These are phyloP conservation scores for Synergus laeviventris DNA, from an alignment of 2,888 invertebrate species.

Conservation along the genomic window DNA sequence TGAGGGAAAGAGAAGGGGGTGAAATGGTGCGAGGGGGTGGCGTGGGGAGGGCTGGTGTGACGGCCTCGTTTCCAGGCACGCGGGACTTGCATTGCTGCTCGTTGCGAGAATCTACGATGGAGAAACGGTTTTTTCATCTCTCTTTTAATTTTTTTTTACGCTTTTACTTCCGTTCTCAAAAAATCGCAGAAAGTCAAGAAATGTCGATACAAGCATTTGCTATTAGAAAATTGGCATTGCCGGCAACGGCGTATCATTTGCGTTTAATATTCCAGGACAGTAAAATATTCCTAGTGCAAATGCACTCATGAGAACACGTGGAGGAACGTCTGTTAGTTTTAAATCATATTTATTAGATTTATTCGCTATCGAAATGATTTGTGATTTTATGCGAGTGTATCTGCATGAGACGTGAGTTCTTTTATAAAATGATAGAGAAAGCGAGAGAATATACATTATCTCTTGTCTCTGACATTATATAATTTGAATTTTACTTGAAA, in stretches of 20 bases:
- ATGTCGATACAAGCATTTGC: conserved; percentile 50
- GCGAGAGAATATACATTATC: too few relatives aligned
- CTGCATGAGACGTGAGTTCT: not conserved
- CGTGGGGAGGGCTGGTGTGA: conserved; percentile 42
- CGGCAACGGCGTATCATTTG: not conserved
- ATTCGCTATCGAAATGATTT: not conserved
- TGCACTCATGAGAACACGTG: not conserved
- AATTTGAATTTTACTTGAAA: too few relatives aligned
- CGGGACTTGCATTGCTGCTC: conserved; percentile 49
- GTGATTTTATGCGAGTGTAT: not conserved
- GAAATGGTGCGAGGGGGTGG: conserved; percentile 24
- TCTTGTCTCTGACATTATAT: too few relatives aligned
- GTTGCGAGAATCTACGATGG: conserved; percentile 50
- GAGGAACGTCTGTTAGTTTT: not conserved
- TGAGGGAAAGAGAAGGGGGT: conserved; percentile 39
- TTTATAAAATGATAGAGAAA: not conserved
- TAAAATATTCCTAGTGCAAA: not conserved
- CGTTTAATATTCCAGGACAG: conserved; percentile 17
- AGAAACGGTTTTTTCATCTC: conserved; percentile 41
- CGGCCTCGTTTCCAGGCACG: conserved; percentile 53
- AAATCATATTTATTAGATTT: not conserved
- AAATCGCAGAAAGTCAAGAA: conserved; percentile 41
- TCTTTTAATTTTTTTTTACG: not conserved
- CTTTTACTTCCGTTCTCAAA: conserved; percentile 11
- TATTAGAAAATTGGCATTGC: conserved; percentile 49